Conservation (phyloP, 2,888 invertebrate genomes). For the Euplexia lucipara region DNA sequence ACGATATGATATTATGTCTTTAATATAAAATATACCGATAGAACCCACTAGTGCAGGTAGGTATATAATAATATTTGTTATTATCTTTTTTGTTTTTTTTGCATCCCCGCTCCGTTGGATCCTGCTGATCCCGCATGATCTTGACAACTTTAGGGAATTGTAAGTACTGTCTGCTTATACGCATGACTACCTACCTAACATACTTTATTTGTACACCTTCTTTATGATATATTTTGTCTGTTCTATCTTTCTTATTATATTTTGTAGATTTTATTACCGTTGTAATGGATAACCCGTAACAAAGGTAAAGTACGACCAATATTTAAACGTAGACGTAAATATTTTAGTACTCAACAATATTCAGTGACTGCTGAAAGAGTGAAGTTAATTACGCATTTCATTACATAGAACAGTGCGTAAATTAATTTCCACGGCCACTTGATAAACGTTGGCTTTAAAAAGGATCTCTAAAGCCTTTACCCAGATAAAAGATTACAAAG, state of each 20-base stretch:
- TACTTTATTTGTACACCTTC: constrained; percentile 39
- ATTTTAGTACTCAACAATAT: constrained; percentile 43
- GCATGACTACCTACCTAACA: constrained; percentile 68
- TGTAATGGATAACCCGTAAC: constrained; percentile 47
- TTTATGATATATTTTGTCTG: constrained; percentile 37
- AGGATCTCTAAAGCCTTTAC: constrained; percentile 49
- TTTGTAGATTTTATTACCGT: constrained; percentile 46
- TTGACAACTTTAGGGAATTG: constrained; percentile 88
- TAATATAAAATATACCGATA: constrained; percentile 53
- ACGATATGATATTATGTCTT: constrained; percentile 13
- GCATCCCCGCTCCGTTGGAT: constrained; percentile 83
- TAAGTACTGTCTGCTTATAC: constrained; percentile 81
- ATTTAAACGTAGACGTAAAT: constrained; percentile 56
- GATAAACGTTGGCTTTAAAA: constrained; percentile 58
- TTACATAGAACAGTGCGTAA: constrained; percentile 58
- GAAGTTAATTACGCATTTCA: constrained; percentile 61
- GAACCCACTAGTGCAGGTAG: constrained; percentile 65
- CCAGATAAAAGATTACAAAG: constrained; percentile 54
- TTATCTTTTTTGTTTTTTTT: constrained; percentile 81
- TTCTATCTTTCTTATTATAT: constrained; percentile 57
- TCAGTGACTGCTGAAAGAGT: constrained; percentile 52
- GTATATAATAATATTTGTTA: constrained; percentile 73
- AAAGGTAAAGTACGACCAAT: constrained; percentile 67
- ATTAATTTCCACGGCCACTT: constrained; percentile 64
- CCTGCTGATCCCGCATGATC: constrained; percentile 89